phyloP scores from a whole-genome alignment of 2,113 vertebrate species.

The Mungos mungo region DNA sequence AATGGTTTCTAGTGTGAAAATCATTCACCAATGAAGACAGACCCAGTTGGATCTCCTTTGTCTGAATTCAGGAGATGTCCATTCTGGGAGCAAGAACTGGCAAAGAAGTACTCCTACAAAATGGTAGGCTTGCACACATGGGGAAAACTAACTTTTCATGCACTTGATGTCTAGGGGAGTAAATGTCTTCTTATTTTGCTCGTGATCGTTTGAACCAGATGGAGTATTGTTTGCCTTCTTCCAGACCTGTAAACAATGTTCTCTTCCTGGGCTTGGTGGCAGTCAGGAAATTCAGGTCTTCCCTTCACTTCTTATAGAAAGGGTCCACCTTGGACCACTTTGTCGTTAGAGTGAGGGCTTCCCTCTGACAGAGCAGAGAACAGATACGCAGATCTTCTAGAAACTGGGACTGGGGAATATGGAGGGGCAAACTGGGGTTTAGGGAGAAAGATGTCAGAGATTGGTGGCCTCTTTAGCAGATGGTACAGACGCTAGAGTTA shows the following conservation, averaged over 20 bases:
- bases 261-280: background rate
- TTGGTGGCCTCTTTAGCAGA: background rate
- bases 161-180: background rate
- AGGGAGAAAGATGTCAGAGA: background rate
- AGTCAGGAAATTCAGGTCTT: background rate
- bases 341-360: background rate
- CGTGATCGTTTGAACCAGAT: background rate
- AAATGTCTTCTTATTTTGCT: conserved; percentile 26
- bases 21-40: conserved; percentile 63
- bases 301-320: background rate
- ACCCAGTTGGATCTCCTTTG: conserved; percentile 43
- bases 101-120: conserved; percentile 71
- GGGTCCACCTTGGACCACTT: background rate
- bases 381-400: background rate
- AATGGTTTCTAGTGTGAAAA: conserved; percentile 71
- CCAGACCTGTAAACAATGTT: fast-evolving
- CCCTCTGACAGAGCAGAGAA: background rate
- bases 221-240: background rate
- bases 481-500: background rate
- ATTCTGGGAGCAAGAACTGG: conserved; percentile 80
- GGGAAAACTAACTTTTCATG: background rate
- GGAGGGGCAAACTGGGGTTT: background rate
- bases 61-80: conserved; percentile 78
- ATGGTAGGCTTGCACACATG: conserved; percentile 35
- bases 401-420: background rate